A percentile compares a stretch with the other conserved stretches of the same genome.
phyloP scores from a whole-genome alignment of 2,113 vertebrate genomes.

The Sigmodon hispidus region DNA sequence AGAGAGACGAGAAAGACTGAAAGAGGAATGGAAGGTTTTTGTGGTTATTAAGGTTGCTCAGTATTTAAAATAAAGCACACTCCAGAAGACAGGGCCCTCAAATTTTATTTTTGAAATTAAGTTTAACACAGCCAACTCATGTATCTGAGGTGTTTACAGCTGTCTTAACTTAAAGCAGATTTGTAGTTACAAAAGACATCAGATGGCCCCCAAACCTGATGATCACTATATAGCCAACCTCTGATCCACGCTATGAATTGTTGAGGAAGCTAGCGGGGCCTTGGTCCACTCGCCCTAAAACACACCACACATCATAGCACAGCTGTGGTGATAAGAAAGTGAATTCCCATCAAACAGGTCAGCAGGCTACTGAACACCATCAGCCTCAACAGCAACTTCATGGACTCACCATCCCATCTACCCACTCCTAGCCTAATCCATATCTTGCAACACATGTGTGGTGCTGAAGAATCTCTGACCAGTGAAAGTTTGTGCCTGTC shows the following conservation, averaged over 20 bases:
- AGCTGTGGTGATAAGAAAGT: neutral
- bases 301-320: neutral
- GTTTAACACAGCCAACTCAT: neutral
- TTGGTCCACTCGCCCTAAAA: neutral
- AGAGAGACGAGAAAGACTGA: neutral
- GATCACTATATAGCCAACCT: neutral
- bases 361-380: neutral
- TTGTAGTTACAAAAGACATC: neutral
- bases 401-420: neutral
- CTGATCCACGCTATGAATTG: neutral
- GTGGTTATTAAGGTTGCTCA: neutral
- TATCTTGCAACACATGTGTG: fast-evolving
- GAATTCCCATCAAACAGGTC: neutral
- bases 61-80: neutral
- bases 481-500: neutral
- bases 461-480: neutral
- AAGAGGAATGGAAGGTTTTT: neutral
- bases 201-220: neutral
- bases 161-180: neutral
- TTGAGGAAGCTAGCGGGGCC: neutral
- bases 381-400: neutral
- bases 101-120: neutral
- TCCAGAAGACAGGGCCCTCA: neutral
- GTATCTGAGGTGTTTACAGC: neutral
- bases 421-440: neutral